A percentile compares a stretch with the other conserved stretches of the same genome.
Evolutionary conservation across 2,888 invertebrate genomes (phyloP).

Genomic region (Agelastica alni): DNA sequence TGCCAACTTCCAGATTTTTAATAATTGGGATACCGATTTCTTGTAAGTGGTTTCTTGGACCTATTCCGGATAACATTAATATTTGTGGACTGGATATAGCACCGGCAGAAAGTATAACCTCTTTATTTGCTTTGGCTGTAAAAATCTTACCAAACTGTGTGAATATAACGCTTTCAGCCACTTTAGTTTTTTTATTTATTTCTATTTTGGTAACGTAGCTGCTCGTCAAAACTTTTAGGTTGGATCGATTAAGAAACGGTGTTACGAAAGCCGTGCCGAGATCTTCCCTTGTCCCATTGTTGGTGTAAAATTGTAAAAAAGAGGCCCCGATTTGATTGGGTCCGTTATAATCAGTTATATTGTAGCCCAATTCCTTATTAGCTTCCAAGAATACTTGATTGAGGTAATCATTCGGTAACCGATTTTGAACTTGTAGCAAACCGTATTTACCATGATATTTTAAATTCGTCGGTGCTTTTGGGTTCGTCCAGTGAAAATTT

Average conservation of each 20-base stretch:
- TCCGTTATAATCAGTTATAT: slow-evolving; percentile 69
- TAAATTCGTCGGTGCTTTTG: slow-evolving; percentile 10
- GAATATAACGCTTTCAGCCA: slow-evolving; percentile 70
- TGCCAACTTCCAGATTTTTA: slow-evolving; percentile 72
- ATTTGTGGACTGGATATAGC: slow-evolving; percentile 81
- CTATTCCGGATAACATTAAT: slow-evolving; percentile 80
- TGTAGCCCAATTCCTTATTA: slow-evolving; percentile 68
- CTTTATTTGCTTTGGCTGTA: slow-evolving; percentile 65
- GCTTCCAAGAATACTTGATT: slow-evolving; percentile 64
- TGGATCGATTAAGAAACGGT: slow-evolving; percentile 65
- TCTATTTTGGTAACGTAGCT: slow-evolving; percentile 66
- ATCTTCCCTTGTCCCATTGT: slow-evolving; percentile 73
- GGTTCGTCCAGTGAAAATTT: slow-evolving; percentile 18
- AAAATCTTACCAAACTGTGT: slow-evolving; percentile 62
- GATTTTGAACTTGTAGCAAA: slow-evolving; percentile 32
- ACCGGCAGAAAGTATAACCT: slow-evolving; percentile 78
- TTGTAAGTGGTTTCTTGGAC: slow-evolving; percentile 65
- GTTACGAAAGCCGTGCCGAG: slow-evolving; percentile 75
- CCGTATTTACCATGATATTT: slow-evolving; percentile 29
- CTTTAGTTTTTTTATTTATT: slow-evolving; percentile 64
- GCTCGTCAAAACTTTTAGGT: slow-evolving; percentile 71
- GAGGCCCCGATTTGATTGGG: slow-evolving; percentile 68
- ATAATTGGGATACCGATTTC: slow-evolving; percentile 64
- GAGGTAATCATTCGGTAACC: slow-evolving; percentile 15
- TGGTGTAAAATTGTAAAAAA: slow-evolving; percentile 68